These are phyloP conservation scores for Hypena proboscidalis DNA, from an alignment of 2,888 invertebrate genomes.

Conservation along the genomic window DNA sequence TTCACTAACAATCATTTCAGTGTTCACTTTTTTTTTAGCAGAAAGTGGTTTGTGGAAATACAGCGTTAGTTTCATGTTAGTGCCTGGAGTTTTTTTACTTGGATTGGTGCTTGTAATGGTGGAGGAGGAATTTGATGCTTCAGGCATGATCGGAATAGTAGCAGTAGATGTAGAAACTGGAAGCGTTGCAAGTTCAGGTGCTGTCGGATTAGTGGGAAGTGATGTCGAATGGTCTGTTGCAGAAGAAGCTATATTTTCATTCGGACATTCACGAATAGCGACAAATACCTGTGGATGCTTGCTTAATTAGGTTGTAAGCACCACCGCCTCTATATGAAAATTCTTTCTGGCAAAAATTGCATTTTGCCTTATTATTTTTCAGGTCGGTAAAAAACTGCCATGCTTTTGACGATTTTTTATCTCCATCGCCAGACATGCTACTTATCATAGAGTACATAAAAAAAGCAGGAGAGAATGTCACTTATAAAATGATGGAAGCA, in stretches of 20 bases:
- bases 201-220: too few species aligned
- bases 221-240: too few species aligned
- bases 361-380: slow-evolving; percentile 3
- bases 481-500: too few species aligned
- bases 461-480: too few species aligned
- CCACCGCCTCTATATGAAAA: slow-evolving; percentile 4
- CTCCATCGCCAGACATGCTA: background rate
- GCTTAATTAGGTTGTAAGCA: slow-evolving; percentile 2
- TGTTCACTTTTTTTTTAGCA: too few species aligned
- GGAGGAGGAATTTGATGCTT: slow-evolving; percentile 29
- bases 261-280: background rate
- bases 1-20: too few species aligned
- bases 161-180: too few species aligned
- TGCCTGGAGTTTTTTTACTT: slow-evolving; percentile 44
- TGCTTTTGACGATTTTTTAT: slow-evolving; percentile 1
- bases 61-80: too few species aligned
- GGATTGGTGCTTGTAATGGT: slow-evolving; percentile 43
- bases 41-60: too few species aligned
- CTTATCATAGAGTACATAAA: too few species aligned
- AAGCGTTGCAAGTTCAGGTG: too few species aligned
- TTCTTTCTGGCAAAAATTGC: slow-evolving; percentile 1
- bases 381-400: slow-evolving; percentile 7
- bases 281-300: slow-evolving; percentile 1
- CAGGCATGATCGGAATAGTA: slow-evolving; percentile 33
- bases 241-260: too few species aligned